These are phyloP conservation scores for Gastrophysa polygoni DNA, from an alignment of 2,888 invertebrate genomes.

Conservation along the genomic window DNA sequence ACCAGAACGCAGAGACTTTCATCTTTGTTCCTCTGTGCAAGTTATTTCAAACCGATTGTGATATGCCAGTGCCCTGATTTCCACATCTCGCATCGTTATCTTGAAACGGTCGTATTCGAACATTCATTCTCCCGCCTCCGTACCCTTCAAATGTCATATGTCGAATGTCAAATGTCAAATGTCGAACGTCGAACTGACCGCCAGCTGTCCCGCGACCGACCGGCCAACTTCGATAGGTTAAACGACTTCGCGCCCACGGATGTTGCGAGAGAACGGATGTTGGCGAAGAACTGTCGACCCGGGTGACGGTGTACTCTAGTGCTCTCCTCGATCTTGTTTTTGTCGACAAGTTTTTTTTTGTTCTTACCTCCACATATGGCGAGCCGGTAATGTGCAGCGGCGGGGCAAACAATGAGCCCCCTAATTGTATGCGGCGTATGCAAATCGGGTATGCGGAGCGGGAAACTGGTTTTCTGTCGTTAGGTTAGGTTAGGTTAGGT, in stretches of 20 bases:
- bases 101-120: no score
- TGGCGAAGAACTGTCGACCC: conserved; percentile 39
- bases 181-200: neutral
- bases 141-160: no score
- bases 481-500: neutral
- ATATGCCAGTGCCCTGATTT: no score
- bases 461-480: neutral
- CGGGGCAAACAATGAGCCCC: conserved; percentile 19
- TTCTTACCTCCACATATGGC: conserved; percentile 40
- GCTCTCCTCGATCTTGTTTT: conserved; percentile 43
- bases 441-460: conserved; percentile 7
- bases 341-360: conserved; percentile 50
- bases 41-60: no score
- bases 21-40: no score
- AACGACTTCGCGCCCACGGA: neutral
- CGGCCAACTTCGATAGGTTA: neutral
- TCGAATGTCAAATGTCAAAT: neutral
- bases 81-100: no score
- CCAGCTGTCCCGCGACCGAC: neutral
- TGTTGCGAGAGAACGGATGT: conserved; percentile 28
- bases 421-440: conserved; percentile 11
- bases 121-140: no score
- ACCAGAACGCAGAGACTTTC: no score
- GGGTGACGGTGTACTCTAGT: no score
- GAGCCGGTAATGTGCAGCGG: conserved; percentile 15